Evolutionary conservation across 1,140 invertebrate genomes (phyloP).

Genomic region (Aphidius gifuensis): DNA sequence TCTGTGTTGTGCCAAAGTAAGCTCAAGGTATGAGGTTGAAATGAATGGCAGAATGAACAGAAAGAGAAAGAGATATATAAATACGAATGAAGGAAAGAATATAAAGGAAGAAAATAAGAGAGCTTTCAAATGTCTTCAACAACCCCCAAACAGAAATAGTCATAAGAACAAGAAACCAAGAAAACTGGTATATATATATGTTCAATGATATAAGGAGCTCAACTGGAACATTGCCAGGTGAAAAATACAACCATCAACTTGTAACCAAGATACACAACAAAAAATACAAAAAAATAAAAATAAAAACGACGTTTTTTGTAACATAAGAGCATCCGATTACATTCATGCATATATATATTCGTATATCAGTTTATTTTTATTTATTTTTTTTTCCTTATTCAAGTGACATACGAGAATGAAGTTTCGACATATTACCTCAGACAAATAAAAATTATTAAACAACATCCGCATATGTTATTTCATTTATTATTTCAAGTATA

Average conservation of each 20-base stretch:
- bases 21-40: too few species aligned
- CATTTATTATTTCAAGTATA: too few species aligned
- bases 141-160: neutral
- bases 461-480: too few species aligned
- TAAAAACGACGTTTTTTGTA: conserved; percentile 7
- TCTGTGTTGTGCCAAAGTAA: too few species aligned
- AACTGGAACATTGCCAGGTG: conserved; percentile 12
- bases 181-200: conserved; percentile 3
- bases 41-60: too few species aligned
- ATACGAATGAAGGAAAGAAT: too few species aligned
- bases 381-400: neutral
- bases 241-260: neutral
- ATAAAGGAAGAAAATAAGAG: too few species aligned
- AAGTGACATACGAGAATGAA: neutral
- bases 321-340: conserved; percentile 14
- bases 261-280: conserved; percentile 5
- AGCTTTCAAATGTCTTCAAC: too few species aligned
- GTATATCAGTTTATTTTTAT: neutral
- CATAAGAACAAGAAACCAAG: neutral
- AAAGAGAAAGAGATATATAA: too few species aligned
- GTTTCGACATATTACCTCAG: neutral
- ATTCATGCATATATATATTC: neutral
- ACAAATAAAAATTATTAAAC: too few species aligned
- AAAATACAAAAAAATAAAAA: conserved; percentile 1
- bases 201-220: conserved; percentile 7